Conservation (phyloP, 2,888 invertebrate genomes). For the Hesperia comma region DNA sequence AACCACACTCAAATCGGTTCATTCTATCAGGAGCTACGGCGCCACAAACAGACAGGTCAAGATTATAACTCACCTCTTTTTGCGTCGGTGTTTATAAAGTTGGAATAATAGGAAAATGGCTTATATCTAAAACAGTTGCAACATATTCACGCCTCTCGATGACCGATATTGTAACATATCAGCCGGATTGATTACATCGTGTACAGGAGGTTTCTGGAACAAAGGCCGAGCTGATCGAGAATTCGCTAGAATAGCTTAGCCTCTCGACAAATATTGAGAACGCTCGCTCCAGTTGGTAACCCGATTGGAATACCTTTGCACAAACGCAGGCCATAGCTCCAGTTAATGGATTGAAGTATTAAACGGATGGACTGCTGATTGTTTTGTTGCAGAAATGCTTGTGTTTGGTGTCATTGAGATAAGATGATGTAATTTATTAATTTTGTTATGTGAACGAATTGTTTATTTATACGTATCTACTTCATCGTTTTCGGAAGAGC, state of each 20-base stretch:
- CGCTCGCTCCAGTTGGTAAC: conserved; percentile 12
- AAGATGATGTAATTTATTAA: not conserved
- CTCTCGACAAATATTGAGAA: conserved; percentile 24
- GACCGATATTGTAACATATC: not conserved
- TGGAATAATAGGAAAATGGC: too few relatives aligned
- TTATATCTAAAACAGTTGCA: too few relatives aligned
- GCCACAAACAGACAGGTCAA: too few relatives aligned
- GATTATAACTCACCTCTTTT: too few relatives aligned
- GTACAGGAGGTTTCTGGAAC: conserved; percentile 1
- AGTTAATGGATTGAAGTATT: conserved; percentile 21
- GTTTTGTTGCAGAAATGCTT: conserved; percentile 9
- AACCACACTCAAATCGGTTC: too few relatives aligned
- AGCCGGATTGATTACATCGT: conserved; percentile 16
- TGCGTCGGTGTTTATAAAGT: too few relatives aligned
- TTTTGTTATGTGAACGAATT: too few relatives aligned
- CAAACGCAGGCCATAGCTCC: not conserved
- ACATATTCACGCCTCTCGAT: not conserved
- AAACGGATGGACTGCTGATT: conserved; percentile 10
- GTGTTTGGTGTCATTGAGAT: not conserved
- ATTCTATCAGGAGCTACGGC: too few relatives aligned
- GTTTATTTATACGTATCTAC: too few relatives aligned
- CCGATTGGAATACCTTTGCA: conserved; percentile 13
- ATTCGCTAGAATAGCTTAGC: conserved; percentile 6
- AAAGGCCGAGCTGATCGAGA: conserved; percentile 4
- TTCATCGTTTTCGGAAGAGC: too few relatives aligned